Evolutionary conservation across 2,797 vertebrate species (phyloP).

Genomic region (Spinibarbus caldwelli): DNA sequence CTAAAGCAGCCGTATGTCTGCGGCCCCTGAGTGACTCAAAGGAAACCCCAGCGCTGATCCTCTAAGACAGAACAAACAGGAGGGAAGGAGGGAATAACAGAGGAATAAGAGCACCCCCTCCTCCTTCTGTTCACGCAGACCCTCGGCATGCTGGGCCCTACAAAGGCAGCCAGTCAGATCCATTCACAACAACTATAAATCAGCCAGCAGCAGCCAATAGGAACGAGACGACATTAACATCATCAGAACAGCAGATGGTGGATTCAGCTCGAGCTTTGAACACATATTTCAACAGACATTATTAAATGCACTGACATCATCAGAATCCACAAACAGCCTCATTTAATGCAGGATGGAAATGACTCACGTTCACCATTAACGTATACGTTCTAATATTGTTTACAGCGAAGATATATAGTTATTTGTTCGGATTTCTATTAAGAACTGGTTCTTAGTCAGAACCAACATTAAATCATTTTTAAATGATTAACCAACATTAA

Average conservation of each 20-base stretch:
- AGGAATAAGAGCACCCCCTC: conserved; percentile 66
- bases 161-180: conserved; percentile 67
- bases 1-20: conserved; percentile 50
- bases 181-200: conserved; percentile 61
- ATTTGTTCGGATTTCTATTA: background rate
- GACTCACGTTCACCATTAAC: background rate
- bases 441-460: background rate
- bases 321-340: conserved; percentile 29
- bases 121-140: conserved; percentile 22
- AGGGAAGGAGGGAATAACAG: conserved; percentile 68
- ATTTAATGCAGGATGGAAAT: background rate
- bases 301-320: conserved; percentile 55
- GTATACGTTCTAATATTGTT: background rate
- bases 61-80: conserved; percentile 49
- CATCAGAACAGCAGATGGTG: conserved; percentile 58
- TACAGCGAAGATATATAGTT: background rate
- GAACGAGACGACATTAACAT: conserved; percentile 57
- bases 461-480: background rate
- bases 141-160: conserved; percentile 66
- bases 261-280: conserved; percentile 46
- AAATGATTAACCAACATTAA: background rate
- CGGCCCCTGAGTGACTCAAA: conserved; percentile 47
- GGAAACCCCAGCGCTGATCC: conserved; percentile 53
- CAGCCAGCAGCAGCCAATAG: conserved; percentile 56
- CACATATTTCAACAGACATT: conserved; percentile 51